Evolutionary conservation across 92 coral and sea anemone species (phyloP).

Genomic region (Nematostella vectensis): DNA sequence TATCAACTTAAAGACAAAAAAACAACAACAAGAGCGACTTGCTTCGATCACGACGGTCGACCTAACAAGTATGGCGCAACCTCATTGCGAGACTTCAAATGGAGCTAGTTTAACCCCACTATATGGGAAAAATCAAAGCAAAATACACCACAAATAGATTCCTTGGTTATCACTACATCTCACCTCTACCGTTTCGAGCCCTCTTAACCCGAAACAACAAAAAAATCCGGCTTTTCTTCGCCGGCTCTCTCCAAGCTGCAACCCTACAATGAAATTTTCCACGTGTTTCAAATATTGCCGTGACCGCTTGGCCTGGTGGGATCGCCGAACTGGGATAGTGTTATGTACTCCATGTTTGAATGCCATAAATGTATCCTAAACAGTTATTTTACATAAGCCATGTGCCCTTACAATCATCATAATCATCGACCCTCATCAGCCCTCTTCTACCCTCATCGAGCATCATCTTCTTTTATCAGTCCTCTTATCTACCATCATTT

Average conservation of each 20-base stretch:
- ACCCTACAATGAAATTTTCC: constrained; percentile 30
- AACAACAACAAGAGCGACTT: not conserved
- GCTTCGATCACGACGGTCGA: too few relatives aligned
- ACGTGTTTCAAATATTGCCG: constrained; percentile 55
- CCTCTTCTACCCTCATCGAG: too few relatives aligned
- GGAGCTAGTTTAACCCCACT: not conserved
- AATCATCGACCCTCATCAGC: too few relatives aligned
- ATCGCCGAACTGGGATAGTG: not conserved
- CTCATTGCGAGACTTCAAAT: constrained; percentile 4
- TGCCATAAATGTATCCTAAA: too few relatives aligned
- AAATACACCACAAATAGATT: not conserved
- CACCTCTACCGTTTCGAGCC: constrained; percentile 1
- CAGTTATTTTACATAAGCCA: too few relatives aligned
- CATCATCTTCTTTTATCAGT: too few relatives aligned
- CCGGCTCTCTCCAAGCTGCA: constrained; percentile 9
- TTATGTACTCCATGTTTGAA: not conserved
- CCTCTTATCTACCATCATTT: too few relatives aligned
- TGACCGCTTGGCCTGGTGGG: constrained; percentile 18
- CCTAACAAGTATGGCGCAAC: constrained; percentile 31
- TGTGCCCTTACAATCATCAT: too few relatives aligned
- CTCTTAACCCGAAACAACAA: constrained; percentile 14
- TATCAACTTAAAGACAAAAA: not conserved
- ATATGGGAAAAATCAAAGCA: not conserved
- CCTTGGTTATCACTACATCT: constrained; percentile 3
- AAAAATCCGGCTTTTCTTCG: constrained; percentile 26